Evolutionary conservation across 2,113 vertebrate species (phyloP).

Genomic region (Microcebus lehilahytsara): DNA sequence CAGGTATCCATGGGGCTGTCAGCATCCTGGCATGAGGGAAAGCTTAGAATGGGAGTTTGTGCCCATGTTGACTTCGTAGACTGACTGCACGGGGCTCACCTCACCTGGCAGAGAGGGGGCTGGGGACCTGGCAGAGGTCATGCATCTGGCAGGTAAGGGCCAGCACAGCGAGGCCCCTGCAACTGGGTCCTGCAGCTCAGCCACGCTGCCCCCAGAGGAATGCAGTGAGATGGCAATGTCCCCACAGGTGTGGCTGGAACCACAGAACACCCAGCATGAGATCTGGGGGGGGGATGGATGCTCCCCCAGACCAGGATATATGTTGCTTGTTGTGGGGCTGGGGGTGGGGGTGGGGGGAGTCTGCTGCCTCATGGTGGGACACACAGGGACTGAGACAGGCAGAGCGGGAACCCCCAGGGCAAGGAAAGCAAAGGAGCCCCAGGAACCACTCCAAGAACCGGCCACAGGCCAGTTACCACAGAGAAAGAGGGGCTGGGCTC

Average conservation of each 20-base stretch:
- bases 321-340: background rate
- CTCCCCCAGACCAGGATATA: background rate
- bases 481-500: background rate
- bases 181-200: background rate
- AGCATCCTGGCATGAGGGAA: background rate
- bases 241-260: background rate
- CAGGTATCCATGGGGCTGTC: background rate
- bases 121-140: background rate
- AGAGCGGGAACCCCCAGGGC: background rate
- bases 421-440: background rate
- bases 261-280: background rate
- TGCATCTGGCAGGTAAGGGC: background rate
- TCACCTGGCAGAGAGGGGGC: background rate
- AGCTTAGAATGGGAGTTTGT: background rate
- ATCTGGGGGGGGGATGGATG: background rate
- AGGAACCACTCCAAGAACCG: background rate
- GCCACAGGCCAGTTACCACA: background rate
- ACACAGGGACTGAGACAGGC: background rate
- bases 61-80: accelerated
- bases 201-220: background rate
- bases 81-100: accelerated
- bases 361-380: background rate
- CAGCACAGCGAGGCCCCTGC: background rate
- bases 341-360: accelerated
- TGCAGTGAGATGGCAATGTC: background rate